Evolutionary conservation across 1,140 invertebrate species (phyloP), one percentile per base, ranked within the genome.

Genomic region (Drosophila nannoptera): DNA sequence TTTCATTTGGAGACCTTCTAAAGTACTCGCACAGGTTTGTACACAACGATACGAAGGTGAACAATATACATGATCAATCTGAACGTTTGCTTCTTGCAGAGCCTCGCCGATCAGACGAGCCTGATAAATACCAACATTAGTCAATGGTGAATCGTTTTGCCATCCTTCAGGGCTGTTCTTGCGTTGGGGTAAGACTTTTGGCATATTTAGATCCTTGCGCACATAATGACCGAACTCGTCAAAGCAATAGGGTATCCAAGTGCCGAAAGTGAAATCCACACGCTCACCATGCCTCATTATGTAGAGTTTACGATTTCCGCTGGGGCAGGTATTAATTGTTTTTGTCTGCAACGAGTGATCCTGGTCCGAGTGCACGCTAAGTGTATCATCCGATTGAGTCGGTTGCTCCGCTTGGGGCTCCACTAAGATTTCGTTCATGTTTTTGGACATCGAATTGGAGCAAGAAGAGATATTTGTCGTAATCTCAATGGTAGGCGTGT

Each of bases 171-270:
- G 92, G 42, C 91, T 91, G 52, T 91, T 91, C 49, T 90, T 91
- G 43, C 93, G 70, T 0, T 83, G 53, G 0, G 94, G 93, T 72
- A 98, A 89, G 45, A 90, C 91, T 52, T 92, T 92, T 5, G 97
- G 97, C 94, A 98, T 95, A 78, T 99, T 99, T 12, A 98, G 90
- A 89, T 98, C 97, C 82, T 94, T 94, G 9, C 94, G 91, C 9
- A 93, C 90, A 78, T 98, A 98, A 22, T 90, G 92, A 84, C 94
- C 95, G 68, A 93, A 90, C 54, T 94, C 91, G 90, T 97, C 95
- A 88, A 97, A 98, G 83, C 96, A 97, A 87, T 93, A 94, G 0
- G 94, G 94, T 55, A 96, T 94, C 97, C 97, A 98, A 0, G 87
- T 91, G 14, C 96, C 96, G 87, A 97, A 97, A 0, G 96, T 96